A percentile compares a stretch with the other conserved stretches of the same genome.
phyloP scores from a whole-genome alignment of 2,113 vertebrate genomes.

The Plecotus auritus region DNA sequence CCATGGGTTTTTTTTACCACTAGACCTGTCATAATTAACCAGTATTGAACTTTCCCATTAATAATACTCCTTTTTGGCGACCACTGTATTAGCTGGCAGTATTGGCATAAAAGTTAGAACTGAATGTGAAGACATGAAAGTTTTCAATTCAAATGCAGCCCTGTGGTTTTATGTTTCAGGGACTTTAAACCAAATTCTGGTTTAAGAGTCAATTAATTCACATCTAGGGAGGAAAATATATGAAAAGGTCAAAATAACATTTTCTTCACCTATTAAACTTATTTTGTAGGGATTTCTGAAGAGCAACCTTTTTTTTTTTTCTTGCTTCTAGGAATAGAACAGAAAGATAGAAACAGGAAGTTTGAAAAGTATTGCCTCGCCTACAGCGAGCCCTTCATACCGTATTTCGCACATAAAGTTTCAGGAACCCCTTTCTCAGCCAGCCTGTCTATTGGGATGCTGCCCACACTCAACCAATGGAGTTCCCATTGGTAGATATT shows the following conservation, averaged over 20 bases:
- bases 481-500: background rate
- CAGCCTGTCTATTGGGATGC: background rate
- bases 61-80: background rate
- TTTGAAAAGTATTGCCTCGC: background rate
- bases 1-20: background rate
- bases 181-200: background rate
- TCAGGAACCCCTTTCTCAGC: background rate
- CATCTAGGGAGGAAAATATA: background rate
- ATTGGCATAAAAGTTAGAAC: background rate
- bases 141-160: conserved; percentile 1
- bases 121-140: background rate
- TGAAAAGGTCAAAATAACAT: background rate
- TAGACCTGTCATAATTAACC: background rate
- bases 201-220: background rate
- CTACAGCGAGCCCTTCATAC: background rate
- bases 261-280: background rate
- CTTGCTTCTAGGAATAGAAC: background rate
- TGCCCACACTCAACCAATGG: background rate
- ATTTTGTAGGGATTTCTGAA: conserved; percentile 40
- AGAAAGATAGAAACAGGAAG: background rate
- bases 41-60: background rate
- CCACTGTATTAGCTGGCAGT: background rate
- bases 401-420: background rate
- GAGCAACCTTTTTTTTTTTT: background rate
- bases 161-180: background rate